A percentile compares a stretch with the other conserved stretches of the same genome.
These are phyloP conservation scores for Anabas testudineus DNA, from an alignment of 2,797 vertebrate genomes.

Conservation along the genomic window DNA sequence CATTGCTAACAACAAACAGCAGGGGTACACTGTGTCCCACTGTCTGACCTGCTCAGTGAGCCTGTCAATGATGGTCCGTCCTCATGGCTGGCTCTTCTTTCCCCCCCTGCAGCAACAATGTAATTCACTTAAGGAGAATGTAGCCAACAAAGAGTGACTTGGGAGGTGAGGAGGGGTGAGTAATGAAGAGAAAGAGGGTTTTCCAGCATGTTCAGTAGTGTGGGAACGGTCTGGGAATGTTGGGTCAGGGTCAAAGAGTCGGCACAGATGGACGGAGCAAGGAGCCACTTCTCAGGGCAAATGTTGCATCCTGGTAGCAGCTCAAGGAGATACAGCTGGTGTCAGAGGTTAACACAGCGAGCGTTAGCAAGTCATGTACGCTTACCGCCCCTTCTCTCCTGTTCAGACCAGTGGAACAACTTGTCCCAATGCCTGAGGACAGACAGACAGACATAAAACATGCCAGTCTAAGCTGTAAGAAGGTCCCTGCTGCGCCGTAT, in stretches of 20 bases:
- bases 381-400: slow-evolving; percentile 73
- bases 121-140: slow-evolving; percentile 73
- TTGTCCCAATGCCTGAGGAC: slow-evolving; percentile 62
- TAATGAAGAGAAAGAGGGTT: slow-evolving; percentile 40
- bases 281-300: slow-evolving; percentile 69
- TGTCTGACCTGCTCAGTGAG: slow-evolving; percentile 38
- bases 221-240: slow-evolving; percentile 66
- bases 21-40: background rate
- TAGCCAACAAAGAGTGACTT: slow-evolving; percentile 48
- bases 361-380: slow-evolving; percentile 64
- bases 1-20: slow-evolving; percentile 39
- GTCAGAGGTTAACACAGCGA: slow-evolving; percentile 78
- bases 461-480: slow-evolving; percentile 36
- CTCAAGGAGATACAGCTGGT: slow-evolving; percentile 66
- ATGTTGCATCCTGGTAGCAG: slow-evolving; percentile 72
- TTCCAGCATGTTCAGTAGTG: slow-evolving; percentile 68
- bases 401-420: slow-evolving; percentile 79
- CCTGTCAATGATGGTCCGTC: slow-evolving; percentile 62
- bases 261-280: slow-evolving; percentile 63
- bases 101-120: slow-evolving; percentile 57
- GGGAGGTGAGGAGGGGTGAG: slow-evolving; percentile 51
- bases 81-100: slow-evolving; percentile 48
- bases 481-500: slow-evolving; percentile 34
- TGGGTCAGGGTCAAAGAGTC: slow-evolving; percentile 62
- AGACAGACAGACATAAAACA: slow-evolving; percentile 52